Percentiles rank a stretch among this genome's conserved stretches.
Evolutionary conservation across 2,113 vertebrate genomes (phyloP).

Genomic region (Cyphomyrus discorhynchus): DNA sequence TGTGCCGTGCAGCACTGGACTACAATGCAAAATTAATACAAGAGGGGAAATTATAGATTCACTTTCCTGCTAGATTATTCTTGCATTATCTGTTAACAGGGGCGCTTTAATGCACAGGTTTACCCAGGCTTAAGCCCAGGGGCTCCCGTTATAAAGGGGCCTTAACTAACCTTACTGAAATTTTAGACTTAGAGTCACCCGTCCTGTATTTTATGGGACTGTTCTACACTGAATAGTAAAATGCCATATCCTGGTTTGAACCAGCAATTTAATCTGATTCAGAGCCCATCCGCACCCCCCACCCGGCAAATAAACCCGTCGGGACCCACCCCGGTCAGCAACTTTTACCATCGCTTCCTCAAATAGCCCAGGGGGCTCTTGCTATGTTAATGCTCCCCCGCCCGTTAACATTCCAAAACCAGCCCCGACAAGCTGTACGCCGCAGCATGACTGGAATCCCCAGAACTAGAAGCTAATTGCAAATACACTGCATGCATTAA

Average conservation of each 20-base stretch:
- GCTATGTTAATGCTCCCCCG: background rate
- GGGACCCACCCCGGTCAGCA: background rate
- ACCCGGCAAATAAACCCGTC: background rate
- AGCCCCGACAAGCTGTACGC: background rate
- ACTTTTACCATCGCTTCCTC: background rate
- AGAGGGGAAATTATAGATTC: background rate
- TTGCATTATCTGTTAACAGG: background rate
- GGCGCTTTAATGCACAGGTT: background rate
- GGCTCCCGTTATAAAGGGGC: background rate
- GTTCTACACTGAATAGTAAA: background rate
- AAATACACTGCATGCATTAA: background rate
- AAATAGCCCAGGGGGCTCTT: background rate
- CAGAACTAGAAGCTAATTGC: background rate
- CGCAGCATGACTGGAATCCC: background rate
- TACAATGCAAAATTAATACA: background rate
- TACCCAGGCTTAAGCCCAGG: background rate
- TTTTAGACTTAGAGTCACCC: background rate
- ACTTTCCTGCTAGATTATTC: background rate
- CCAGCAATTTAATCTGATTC: background rate
- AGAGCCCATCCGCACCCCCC: background rate
- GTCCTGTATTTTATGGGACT: background rate
- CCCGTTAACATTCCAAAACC: background rate
- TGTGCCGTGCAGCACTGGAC: background rate
- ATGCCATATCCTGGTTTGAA: background rate
- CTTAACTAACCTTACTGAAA: background rate